These are phyloP conservation scores for Bombycilla garrulus DNA, from an alignment of 2,113 vertebrate genomes.

Conservation along the genomic window DNA sequence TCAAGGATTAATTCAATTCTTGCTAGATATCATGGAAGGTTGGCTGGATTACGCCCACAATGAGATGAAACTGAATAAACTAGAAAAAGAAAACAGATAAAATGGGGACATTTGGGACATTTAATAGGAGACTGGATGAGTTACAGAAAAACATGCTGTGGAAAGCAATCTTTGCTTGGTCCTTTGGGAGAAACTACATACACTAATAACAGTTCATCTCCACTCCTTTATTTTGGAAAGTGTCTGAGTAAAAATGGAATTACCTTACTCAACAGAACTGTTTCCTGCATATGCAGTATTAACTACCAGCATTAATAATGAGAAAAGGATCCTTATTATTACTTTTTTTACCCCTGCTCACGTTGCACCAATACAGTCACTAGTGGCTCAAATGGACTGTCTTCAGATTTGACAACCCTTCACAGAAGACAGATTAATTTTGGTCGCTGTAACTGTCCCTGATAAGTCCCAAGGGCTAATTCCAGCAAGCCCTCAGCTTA, in stretches of 20 bases:
- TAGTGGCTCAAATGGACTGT: neutral
- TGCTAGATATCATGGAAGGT: neutral
- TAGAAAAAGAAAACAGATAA: neutral
- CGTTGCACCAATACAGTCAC: neutral
- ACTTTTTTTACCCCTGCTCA: neutral
- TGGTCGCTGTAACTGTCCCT: too few species aligned
- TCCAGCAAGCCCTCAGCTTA: too few species aligned
- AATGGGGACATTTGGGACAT: conserved; percentile 13
- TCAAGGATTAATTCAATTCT: neutral
- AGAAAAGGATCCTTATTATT: neutral
- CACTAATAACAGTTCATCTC: neutral
- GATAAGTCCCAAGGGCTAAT: too few species aligned
- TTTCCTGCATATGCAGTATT: neutral
- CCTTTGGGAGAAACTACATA: conserved; percentile 2
- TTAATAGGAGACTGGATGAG: conserved; percentile 5
- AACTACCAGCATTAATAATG: conserved; percentile 5
- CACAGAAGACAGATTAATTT: neutral
- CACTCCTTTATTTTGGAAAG: neutral
- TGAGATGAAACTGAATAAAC: neutral
- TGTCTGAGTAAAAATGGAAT: conserved; percentile 38
- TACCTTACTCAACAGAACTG: conserved; percentile 40
- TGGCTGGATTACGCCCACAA: neutral
- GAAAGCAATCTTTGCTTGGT: neutral
- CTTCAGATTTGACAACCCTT: neutral
- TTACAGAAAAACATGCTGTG: conserved; percentile 10